Percentiles rank a stretch among this genome's conserved stretches.
Evolutionary conservation across 2,888 invertebrate species (phyloP).

Genomic region (Drosophila rubida): DNA sequence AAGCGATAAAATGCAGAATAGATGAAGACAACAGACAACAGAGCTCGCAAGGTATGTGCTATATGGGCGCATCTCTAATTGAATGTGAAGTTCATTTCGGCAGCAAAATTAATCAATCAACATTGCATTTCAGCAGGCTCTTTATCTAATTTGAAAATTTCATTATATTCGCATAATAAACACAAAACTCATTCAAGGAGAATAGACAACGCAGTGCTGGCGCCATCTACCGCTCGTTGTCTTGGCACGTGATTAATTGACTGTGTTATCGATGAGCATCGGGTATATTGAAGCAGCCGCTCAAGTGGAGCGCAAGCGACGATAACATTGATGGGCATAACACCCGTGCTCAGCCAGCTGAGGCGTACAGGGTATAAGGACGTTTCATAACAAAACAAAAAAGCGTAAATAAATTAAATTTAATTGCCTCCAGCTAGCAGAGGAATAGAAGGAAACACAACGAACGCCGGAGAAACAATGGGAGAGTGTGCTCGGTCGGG

Average conservation of each 20-base stretch:
- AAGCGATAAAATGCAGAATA: conserved; percentile 16
- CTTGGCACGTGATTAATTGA: not conserved
- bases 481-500: conserved; percentile 32
- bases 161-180: conserved; percentile 13
- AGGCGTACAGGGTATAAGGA: conserved; percentile 2
- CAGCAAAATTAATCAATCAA: conserved; percentile 3
- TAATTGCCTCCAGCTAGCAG: conserved; percentile 14
- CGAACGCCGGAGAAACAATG: conserved; percentile 30
- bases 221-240: conserved; percentile 2
- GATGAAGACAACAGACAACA: conserved; percentile 30
- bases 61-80: not conserved
- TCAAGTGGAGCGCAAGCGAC: not conserved
- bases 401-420: conserved; percentile 30
- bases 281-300: not conserved
- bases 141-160: conserved; percentile 3
- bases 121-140: not conserved
- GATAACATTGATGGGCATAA: not conserved
- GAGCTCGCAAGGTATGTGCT: not conserved
- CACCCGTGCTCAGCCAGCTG: not conserved
- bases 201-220: not conserved
- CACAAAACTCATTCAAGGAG: conserved; percentile 5
- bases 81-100: not conserved
- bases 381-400: conserved; percentile 12
- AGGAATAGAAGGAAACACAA: not conserved
- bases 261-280: not conserved